Percentiles rank a stretch among this genome's conserved stretches.
Conservation (phyloP, 1,140 invertebrate species). For the Drosophila suzukii region DNA sequence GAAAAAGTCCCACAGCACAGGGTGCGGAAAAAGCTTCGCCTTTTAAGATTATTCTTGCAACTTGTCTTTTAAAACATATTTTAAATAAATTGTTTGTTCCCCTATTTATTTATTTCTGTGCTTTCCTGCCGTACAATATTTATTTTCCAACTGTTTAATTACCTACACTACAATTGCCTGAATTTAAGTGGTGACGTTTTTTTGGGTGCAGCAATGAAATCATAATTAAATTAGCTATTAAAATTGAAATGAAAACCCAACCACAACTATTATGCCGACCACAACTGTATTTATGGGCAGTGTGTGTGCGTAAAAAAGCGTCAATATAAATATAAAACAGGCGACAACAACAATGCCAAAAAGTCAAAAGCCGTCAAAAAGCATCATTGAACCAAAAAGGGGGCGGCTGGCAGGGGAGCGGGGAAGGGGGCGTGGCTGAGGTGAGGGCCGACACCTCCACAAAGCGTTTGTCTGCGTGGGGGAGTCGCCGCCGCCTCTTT, state of each 20-base stretch:
- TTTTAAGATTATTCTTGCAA: not conserved
- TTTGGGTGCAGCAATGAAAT: not conserved
- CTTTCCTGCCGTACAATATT: not conserved
- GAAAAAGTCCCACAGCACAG: not conserved
- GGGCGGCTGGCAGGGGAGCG: not conserved
- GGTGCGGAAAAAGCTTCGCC: not conserved
- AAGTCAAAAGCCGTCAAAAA: conserved; percentile 76
- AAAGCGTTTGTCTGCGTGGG: conserved; percentile 16
- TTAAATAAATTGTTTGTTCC: no score
- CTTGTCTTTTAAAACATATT: no score
- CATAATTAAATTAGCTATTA: not conserved
- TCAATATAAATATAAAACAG: conserved; percentile 64
- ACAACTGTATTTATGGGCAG: not conserved
- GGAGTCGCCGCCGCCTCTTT: conserved; percentile 4
- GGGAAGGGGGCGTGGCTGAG: conserved; percentile 4
- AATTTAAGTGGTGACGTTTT: not conserved
- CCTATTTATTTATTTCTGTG: no score
- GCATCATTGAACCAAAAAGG: conserved; percentile 46
- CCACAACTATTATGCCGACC: conserved; percentile 16
- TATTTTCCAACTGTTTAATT: not conserved
- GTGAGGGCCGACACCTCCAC: conserved; percentile 11
- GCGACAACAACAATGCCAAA: conserved; percentile 51
- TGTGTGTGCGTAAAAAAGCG: conserved; percentile 34
- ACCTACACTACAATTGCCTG: not conserved
- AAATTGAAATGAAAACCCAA: not conserved